Conservation (phyloP, 2,888 invertebrate genomes). For the Synergus umbraculus region DNA sequence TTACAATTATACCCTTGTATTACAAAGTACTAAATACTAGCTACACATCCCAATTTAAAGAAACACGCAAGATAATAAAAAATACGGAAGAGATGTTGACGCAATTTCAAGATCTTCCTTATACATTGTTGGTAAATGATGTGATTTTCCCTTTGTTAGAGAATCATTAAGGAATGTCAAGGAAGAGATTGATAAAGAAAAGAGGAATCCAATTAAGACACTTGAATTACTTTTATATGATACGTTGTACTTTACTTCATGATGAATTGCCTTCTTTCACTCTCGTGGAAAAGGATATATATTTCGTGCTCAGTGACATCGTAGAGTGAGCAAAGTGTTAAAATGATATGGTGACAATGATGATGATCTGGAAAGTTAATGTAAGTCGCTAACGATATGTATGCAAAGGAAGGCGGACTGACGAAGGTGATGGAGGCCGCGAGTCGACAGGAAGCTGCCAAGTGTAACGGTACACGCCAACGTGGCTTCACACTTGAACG, state of each 20-base stretch:
- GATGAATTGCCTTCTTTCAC: neutral
- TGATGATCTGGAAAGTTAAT: conserved; percentile 50
- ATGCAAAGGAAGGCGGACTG: conserved; percentile 63
- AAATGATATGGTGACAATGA: conserved; percentile 58
- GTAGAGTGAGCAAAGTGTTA: conserved; percentile 3
- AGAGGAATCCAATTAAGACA: neutral
- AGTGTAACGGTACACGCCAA: conserved; percentile 70
- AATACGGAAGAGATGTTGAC: neutral
- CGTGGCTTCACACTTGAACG: conserved; percentile 58
- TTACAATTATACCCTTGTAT: too few relatives aligned
- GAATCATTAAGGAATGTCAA: conserved; percentile 5
- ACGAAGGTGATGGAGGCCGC: conserved; percentile 63
- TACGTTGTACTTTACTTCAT: neutral
- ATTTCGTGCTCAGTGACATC: conserved; percentile 11
- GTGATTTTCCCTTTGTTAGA: neutral
- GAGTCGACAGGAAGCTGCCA: conserved; percentile 70
- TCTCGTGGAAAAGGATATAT: neutral
- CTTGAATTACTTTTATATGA: neutral
- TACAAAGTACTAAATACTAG: too few relatives aligned
- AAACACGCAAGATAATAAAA: neutral
- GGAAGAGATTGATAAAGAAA: neutral
- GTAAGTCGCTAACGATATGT: conserved; percentile 56
- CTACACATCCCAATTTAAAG: neutral
- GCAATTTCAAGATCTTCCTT: neutral
- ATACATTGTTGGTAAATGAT: neutral